Evolutionary conservation across 37 sponge, comb jelly and placozoan genomes (phyloP), one percentile per base, ranked within the genome.

Genomic region (Amphimedon queenslandica): DNA sequence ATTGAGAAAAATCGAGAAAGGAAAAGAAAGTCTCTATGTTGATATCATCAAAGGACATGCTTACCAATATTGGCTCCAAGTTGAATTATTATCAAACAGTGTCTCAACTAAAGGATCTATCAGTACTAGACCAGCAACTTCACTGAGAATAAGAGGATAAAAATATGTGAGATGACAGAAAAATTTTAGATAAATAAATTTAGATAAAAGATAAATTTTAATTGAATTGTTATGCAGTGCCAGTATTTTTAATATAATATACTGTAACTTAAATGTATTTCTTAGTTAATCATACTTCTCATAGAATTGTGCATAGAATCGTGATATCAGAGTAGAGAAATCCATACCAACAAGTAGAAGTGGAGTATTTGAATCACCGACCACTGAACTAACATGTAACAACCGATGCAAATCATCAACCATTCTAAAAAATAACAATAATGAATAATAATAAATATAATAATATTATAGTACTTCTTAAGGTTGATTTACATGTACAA

Each of bases 231-330:
- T 20, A 67, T 11, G 5, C 40, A 5, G 33, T 11, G 68, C 21
- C 11, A 4, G 39, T 11, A 40, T 5, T 34, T 39, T 39, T 5
- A 4, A 41, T 4, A 4, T 38, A 20, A 18, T 2, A n/a, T 2
- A 18, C 25, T 21, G 18, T 55, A 23, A 33, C 47, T 18, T 71
- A 18, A 53, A 51, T 47, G 20, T 56, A 8, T 23, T 25, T 25
- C 20, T 3, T 57, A 33, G 16, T 6, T 10, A 18, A 3, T 42
- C 79, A 78, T 34, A 85, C 85, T 80, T 55, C 70, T 80, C 87
- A 66, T 87, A 80, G 1, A 76, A 57, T 32, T 77, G 82, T 57
- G 87, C 75, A 77, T 87, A 87, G 67, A 80, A 87, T 56, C 85
- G 36, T 4, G 85, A 66, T 0, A 85, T 29, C 16, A 85, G 42